Conservation (phyloP, 1,140 invertebrate genomes). For the Magallana gigas region DNA sequence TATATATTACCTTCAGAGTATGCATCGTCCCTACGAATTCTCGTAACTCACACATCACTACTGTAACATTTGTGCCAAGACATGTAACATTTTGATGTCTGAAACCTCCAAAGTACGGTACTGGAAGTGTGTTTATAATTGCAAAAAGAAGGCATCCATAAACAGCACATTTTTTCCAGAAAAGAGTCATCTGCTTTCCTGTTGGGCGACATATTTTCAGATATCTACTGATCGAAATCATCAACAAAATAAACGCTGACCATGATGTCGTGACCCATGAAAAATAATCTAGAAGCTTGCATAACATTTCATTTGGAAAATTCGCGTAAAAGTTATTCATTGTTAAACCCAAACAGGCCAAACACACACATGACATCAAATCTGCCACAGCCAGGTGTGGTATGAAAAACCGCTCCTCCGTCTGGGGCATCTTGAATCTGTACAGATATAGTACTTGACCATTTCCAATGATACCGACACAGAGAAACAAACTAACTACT, state of each 20-base stretch:
- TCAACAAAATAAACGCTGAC: conserved; percentile 45
- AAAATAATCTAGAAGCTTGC: conserved; percentile 50
- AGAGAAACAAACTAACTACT: not conserved
- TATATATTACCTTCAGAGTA: not conserved
- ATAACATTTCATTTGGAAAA: conserved; percentile 39
- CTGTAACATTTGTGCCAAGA: not conserved
- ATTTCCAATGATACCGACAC: not conserved
- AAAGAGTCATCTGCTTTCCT: conserved; percentile 46
- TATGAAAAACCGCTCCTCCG: conserved; percentile 52
- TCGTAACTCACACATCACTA: not conserved
- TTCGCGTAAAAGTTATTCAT: conserved; percentile 39
- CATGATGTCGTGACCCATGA: conserved; percentile 42
- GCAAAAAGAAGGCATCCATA: not conserved
- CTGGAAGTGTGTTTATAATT: conserved; percentile 13
- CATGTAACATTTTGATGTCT: not conserved
- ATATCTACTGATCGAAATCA: conserved; percentile 49
- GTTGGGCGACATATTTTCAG: conserved; percentile 55
- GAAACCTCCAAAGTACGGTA: not conserved
- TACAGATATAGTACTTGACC: not conserved
- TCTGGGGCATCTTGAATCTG: conserved; percentile 4
- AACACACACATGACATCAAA: conserved; percentile 41
- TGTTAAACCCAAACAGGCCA: conserved; percentile 34
- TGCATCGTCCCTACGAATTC: not conserved
- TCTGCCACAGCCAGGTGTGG: conserved; percentile 46
- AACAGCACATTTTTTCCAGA: conserved; percentile 30